These are phyloP conservation scores for Argynnis bischoffii DNA, from an alignment of 2,888 invertebrate species.

Conservation along the genomic window DNA sequence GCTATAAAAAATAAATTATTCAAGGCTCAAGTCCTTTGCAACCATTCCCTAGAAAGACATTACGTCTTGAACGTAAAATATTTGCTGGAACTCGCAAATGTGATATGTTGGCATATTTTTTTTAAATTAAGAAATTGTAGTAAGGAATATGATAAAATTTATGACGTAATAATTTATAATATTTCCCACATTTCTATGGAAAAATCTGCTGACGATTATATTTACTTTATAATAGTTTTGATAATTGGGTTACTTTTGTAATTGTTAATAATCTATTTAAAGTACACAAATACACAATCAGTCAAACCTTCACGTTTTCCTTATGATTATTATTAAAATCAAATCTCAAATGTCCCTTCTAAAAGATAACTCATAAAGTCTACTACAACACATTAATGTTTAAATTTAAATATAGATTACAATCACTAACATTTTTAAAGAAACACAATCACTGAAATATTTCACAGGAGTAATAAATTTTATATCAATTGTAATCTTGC, in stretches of 20 bases:
- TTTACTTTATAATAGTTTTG: too few relatives aligned
- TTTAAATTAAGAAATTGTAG: constrained; percentile 23
- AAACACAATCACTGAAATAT: constrained; percentile 7
- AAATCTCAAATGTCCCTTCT: too few relatives aligned
- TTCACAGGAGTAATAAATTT: constrained; percentile 25
- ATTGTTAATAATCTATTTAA: too few relatives aligned
- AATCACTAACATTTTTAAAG: constrained; percentile 6
- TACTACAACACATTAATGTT: not conserved
- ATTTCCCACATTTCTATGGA: not conserved
- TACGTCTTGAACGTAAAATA: constrained; percentile 27
- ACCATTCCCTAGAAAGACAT: constrained; percentile 31
- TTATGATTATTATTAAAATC: too few relatives aligned
- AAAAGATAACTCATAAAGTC: too few relatives aligned
- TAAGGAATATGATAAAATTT: not conserved
- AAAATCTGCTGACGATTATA: too few relatives aligned
- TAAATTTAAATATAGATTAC: not conserved
- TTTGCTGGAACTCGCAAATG: constrained; percentile 28
- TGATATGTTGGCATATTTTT: constrained; percentile 25
- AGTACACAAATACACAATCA: too few relatives aligned
- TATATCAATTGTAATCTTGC: constrained; percentile 44
- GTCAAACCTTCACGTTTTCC: too few relatives aligned
- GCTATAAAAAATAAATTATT: constrained; percentile 30
- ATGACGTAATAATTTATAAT: not conserved
- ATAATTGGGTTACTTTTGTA: too few relatives aligned
- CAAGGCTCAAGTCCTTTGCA: constrained; percentile 27